Conservation (phyloP, 2,797 vertebrate species). For the Hemibagrus guttatus region DNA sequence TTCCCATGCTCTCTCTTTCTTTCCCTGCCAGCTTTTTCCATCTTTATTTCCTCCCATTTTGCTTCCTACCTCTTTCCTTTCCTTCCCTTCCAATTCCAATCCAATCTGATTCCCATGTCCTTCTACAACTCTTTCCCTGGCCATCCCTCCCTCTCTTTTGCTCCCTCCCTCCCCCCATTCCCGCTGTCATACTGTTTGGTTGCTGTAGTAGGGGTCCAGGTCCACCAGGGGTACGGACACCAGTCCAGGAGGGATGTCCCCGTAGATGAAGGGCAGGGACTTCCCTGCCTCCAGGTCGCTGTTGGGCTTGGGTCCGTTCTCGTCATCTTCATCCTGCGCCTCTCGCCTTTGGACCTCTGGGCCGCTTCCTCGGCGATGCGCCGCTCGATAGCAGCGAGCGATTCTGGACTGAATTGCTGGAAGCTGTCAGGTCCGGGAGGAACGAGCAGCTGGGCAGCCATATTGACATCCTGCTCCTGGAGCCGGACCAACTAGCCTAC, state of each 20-base stretch:
- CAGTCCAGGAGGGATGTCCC: conserved; percentile 85
- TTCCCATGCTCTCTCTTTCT: background rate
- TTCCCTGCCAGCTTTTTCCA: background rate
- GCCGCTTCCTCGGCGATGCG: conserved; percentile 90
- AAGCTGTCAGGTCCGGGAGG: conserved; percentile 98
- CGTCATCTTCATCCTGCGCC: conserved; percentile 83
- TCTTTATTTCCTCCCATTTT: background rate
- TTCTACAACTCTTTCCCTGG: background rate
- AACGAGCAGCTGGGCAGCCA: conserved; percentile 96
- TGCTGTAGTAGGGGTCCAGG: conserved; percentile 90
- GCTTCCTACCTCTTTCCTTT: background rate
- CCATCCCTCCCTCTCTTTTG: background rate
- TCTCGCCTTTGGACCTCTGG: conserved; percentile 81
- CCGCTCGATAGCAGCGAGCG: conserved; percentile 92
- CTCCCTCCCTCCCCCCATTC: no score
- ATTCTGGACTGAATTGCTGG: conserved; percentile 91
- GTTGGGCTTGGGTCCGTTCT: conserved; percentile 91
- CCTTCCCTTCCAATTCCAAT: background rate
- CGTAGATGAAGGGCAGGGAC: conserved; percentile 94
- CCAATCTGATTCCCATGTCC: background rate
- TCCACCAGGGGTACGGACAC: conserved; percentile 95
- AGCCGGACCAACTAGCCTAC: conserved; percentile 58
- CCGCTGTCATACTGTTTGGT: conserved; percentile 85
- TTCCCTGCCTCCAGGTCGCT: conserved; percentile 98
- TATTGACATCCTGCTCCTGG: conserved; percentile 98